Conservation (phyloP, 2,888 invertebrate genomes). For the Lasioglossum calceatum region DNA sequence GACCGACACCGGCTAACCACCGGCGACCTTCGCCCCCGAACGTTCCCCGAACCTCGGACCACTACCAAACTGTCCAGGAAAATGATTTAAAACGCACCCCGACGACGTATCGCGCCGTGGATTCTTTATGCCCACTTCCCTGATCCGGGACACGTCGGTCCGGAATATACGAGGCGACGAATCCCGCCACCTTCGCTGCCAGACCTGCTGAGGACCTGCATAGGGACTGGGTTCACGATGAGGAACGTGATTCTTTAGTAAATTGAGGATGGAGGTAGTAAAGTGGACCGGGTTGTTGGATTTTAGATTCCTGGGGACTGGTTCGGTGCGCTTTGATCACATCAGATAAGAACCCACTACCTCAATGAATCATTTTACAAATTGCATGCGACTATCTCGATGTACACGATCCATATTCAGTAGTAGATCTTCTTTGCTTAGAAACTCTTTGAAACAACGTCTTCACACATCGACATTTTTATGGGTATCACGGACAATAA, state of each 20-base stretch:
- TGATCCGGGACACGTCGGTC: conserved; percentile 26
- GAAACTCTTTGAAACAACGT: neutral
- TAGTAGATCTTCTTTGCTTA: neutral
- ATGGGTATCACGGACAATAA: no score
- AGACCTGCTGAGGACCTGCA: neutral
- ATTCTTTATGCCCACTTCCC: conserved; percentile 36
- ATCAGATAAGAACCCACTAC: neutral
- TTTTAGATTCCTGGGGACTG: neutral
- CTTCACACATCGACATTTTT: neutral
- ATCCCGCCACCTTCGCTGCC: neutral
- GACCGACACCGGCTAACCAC: neutral
- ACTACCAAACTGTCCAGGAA: conserved; percentile 50
- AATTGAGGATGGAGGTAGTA: neutral
- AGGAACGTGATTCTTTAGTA: conserved; percentile 18
- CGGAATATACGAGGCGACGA: conserved; percentile 20
- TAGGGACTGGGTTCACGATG: neutral
- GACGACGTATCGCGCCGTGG: conserved; percentile 38
- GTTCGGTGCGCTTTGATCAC: no score
- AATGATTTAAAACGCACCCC: conserved; percentile 63
- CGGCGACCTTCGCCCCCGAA: conserved; percentile 3
- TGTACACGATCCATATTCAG: neutral
- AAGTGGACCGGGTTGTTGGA: neutral
- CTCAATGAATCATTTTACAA: neutral
- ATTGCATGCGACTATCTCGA: neutral
- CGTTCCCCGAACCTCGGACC: conserved; percentile 44